Evolutionary conservation across 1,140 invertebrate species (phyloP).

Genomic region (Diorhabda carinulata): DNA sequence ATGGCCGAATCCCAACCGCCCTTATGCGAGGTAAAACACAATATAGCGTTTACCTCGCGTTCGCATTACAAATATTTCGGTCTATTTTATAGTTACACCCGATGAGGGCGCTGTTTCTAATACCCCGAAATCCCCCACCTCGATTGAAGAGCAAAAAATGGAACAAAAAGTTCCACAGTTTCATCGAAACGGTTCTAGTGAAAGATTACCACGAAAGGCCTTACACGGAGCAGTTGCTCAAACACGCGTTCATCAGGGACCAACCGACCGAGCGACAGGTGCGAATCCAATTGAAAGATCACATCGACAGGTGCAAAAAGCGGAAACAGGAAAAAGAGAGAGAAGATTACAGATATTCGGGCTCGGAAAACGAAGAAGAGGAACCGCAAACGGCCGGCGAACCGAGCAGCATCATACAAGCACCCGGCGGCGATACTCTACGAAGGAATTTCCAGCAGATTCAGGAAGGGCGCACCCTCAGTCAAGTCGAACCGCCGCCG

Average conservation of each 20-base stretch:
- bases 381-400: conserved; percentile 79
- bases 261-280: conserved; percentile 97
- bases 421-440: conserved; percentile 83
- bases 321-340: conserved; percentile 86
- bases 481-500: conserved; percentile 47
- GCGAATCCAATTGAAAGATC: conserved; percentile 97
- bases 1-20: conserved; percentile 99
- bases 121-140: conserved; percentile 89
- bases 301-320: conserved; percentile 96
- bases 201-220: conserved; percentile 98
- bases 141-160: conserved; percentile 97
- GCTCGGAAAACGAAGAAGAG: conserved; percentile 86
- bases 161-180: conserved; percentile 92
- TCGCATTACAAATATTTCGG: too few relatives aligned
- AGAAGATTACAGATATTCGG: conserved; percentile 79
- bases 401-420: conserved; percentile 85
- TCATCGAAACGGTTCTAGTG: conserved; percentile 84
- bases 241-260: conserved; percentile 96
- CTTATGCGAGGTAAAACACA: conserved; percentile 67
- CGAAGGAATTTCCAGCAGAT: conserved; percentile 96
- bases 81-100: conserved; percentile 75
- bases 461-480: conserved; percentile 76
- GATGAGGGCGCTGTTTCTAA: conserved; percentile 94
- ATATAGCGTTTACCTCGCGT: too few relatives aligned
- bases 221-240: conserved; percentile 95